A percentile compares a stretch with the other conserved stretches of the same genome.
These are phyloP conservation scores for Tetramorium alpestre DNA, from an alignment of 1,140 invertebrate genomes.

Conservation along the genomic window DNA sequence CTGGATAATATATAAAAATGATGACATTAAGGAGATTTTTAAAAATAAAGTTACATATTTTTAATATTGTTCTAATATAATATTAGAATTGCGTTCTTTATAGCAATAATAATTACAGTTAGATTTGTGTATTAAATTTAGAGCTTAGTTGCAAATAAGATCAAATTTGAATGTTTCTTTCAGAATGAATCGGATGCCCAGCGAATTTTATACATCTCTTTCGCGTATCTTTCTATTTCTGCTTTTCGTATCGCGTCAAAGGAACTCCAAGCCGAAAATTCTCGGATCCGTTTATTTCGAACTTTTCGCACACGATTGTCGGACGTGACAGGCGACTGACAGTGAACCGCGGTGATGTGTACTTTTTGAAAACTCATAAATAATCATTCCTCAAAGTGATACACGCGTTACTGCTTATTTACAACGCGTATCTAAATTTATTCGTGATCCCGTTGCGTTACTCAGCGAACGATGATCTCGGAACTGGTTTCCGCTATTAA, in stretches of 20 bases:
- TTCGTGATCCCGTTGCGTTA: background rate
- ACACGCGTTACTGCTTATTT: constrained; percentile 26
- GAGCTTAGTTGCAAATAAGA: background rate
- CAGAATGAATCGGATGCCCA: background rate
- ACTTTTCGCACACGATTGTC: constrained; percentile 57
- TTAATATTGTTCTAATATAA: background rate
- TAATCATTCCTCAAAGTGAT: constrained; percentile 41
- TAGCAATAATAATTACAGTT: background rate
- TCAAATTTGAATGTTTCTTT: background rate
- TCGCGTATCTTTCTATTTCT: constrained; percentile 31
- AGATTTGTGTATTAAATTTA: background rate
- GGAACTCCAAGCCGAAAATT: constrained; percentile 35
- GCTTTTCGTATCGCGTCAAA: constrained; percentile 21
- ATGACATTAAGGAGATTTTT: background rate
- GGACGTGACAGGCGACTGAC: constrained; percentile 56
- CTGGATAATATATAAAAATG: background rate
- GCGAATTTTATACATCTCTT: constrained; percentile 27
- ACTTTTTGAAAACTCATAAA: constrained; percentile 37
- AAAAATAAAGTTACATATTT: background rate
- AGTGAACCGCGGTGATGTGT: constrained; percentile 22
- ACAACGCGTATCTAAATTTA: constrained; percentile 40
- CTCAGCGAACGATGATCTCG: background rate
- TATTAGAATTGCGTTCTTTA: background rate
- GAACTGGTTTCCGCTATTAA: background rate
- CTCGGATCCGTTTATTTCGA: constrained; percentile 71